Evolutionary conservation across 2,888 invertebrate genomes (phyloP).

Genomic region (Eristalinus aeneus): DNA sequence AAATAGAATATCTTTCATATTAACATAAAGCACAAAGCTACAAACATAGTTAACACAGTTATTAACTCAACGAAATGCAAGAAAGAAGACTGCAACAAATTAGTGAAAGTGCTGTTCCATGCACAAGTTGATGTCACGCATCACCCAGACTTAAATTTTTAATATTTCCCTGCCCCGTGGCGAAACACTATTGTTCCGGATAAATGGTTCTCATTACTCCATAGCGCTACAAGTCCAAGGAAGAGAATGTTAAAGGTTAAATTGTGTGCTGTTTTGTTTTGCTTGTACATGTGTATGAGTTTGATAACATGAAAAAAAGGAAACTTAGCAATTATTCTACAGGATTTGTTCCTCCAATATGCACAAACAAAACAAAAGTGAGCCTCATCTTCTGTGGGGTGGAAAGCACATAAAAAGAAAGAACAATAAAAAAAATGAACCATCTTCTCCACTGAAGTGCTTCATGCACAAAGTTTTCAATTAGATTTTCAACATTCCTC

Average conservation of each 20-base stretch:
- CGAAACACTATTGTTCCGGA: slow-evolving; percentile 13
- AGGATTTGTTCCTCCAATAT: slow-evolving; percentile 62
- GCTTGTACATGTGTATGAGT: slow-evolving; percentile 37
- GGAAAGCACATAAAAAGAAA: background rate
- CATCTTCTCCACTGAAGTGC: slow-evolving; percentile 41
- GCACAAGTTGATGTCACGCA: slow-evolving; percentile 25
- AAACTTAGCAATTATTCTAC: slow-evolving; percentile 65
- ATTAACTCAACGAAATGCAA: slow-evolving; percentile 4
- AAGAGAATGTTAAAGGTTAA: slow-evolving; percentile 60
- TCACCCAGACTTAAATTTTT: background rate
- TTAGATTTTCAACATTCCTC: slow-evolving; percentile 66
- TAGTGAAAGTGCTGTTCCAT: slow-evolving; percentile 35
- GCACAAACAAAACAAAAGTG: slow-evolving; percentile 52
- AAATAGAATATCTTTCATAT: background rate
- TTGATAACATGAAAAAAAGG: slow-evolving; percentile 45
- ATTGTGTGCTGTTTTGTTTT: slow-evolving; percentile 31
- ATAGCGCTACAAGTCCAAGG: slow-evolving; percentile 8
- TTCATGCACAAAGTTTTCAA: slow-evolving; percentile 64
- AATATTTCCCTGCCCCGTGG: slow-evolving; percentile 4
- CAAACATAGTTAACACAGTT: background rate
- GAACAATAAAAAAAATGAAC: slow-evolving; percentile 11
- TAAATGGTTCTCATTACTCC: slow-evolving; percentile 54
- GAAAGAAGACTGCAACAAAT: slow-evolving; percentile 49
- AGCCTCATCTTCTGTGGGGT: slow-evolving; percentile 3
- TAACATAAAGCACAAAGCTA: background rate